A percentile compares a stretch with the other conserved stretches of the same genome.
These are phyloP conservation scores for Columba guinea DNA, from an alignment of 2,797 vertebrate species.

Conservation along the genomic window DNA sequence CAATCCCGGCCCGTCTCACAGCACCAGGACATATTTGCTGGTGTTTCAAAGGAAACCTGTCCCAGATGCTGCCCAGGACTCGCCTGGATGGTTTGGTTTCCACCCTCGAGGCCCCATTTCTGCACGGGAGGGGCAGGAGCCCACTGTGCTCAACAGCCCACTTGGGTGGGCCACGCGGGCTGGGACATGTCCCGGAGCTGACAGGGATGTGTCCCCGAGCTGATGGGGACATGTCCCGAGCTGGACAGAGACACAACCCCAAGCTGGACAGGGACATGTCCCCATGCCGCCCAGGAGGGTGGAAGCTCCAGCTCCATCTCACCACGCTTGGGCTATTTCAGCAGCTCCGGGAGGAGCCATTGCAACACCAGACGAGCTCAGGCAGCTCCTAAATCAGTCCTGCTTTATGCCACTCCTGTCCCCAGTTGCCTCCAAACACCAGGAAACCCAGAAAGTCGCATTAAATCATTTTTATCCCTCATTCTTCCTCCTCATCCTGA, in stretches of 20 bases:
- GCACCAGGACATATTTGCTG: not conserved
- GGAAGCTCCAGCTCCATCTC: not conserved
- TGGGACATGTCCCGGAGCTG: not conserved
- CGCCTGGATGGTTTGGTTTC: not conserved
- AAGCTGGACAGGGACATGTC: not conserved
- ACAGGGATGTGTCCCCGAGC: too few relatives aligned
- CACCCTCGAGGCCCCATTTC: fast-evolving
- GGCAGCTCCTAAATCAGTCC: slow-evolving; percentile 18
- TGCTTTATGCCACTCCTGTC: not conserved
- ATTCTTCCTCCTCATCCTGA: not conserved
- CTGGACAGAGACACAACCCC: too few relatives aligned
- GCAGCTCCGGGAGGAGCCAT: not conserved
- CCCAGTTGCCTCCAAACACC: not conserved
- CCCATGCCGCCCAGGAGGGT: fast-evolving
- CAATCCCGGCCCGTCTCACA: not conserved
- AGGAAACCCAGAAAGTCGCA: not conserved
- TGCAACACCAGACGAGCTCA: not conserved
- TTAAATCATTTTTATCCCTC: slow-evolving; percentile 14
- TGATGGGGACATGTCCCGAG: too few relatives aligned
- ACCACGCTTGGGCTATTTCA: not conserved
- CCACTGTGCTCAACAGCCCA: fast-evolving
- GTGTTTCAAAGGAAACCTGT: not conserved
- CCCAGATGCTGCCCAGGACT: not conserved
- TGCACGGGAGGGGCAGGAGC: not conserved
- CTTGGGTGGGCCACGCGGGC: fast-evolving